phyloP scores from a whole-genome alignment of 2,888 invertebrate species.

The Habrosyne pyritoides region DNA sequence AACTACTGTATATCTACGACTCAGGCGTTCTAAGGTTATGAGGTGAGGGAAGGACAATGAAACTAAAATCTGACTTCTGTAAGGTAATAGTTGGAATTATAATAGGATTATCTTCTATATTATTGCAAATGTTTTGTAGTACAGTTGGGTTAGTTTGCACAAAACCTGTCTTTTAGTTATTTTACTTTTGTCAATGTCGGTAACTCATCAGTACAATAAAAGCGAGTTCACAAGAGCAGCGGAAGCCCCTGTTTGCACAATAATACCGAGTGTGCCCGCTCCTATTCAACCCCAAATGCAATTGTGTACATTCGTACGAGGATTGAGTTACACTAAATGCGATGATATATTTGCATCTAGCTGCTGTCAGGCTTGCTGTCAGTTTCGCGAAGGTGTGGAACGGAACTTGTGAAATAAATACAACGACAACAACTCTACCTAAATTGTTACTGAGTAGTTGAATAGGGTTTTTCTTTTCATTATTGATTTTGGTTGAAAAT shows the following conservation, averaged over 20 bases:
- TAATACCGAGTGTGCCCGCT: conserved; percentile 63
- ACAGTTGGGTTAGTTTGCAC: too few species aligned
- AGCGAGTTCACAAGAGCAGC: conserved; percentile 50
- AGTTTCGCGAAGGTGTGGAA: conserved; percentile 5
- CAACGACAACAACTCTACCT: not conserved
- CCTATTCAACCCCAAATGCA: conserved; percentile 78
- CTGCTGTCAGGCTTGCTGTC: conserved; percentile 18
- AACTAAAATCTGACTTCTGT: too few species aligned
- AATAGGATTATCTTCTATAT: too few species aligned
- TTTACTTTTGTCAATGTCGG: not conserved
- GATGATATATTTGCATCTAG: conserved; percentile 74
- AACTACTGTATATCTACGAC: too few species aligned
- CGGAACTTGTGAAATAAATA: not conserved
- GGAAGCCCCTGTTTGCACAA: conserved; percentile 72
- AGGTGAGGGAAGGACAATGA: too few species aligned
- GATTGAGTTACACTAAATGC: conserved; percentile 77
- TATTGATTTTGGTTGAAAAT: too few species aligned
- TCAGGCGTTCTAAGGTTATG: too few species aligned
- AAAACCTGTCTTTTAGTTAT: not conserved
- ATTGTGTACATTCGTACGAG: conserved; percentile 79
- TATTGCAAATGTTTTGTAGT: too few species aligned
- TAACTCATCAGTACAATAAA: conserved; percentile 44
- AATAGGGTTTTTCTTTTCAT: too few species aligned
- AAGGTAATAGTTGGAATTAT: too few species aligned
- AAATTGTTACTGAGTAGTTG: not conserved